Percentiles rank a stretch among this genome's conserved stretches.
These are phyloP conservation scores for Cryptotis parvus DNA, from an alignment of 2,113 vertebrate genomes.

Conservation along the genomic window DNA sequence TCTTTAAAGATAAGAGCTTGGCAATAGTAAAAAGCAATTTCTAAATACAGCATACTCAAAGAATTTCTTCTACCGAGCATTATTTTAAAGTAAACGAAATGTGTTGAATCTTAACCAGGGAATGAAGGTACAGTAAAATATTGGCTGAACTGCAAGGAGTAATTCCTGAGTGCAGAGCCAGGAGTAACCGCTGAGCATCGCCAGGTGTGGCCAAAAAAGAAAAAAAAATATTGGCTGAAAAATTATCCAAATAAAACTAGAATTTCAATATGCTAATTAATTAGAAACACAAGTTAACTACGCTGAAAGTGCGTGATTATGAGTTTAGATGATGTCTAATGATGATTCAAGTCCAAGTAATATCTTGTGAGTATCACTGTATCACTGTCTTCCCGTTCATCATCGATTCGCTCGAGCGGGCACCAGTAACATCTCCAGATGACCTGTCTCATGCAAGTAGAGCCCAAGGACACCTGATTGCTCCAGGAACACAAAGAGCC, in stretches of 20 bases:
- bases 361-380: conserved; percentile 63
- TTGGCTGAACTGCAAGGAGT: too few species aligned
- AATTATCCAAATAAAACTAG: conserved; percentile 79
- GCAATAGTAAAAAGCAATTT: conserved; percentile 56
- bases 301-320: conserved; percentile 79
- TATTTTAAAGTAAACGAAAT: conserved; percentile 71
- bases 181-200: too few species aligned
- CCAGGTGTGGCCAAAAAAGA: too few species aligned
- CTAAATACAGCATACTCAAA: conserved; percentile 65
- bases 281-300: conserved; percentile 86
- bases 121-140: conserved; percentile 73
- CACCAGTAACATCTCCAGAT: too few species aligned
- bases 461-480: too few species aligned
- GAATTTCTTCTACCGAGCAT: conserved; percentile 64
- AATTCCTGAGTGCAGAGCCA: too few species aligned
- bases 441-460: too few species aligned
- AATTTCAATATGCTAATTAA: conserved; percentile 76
- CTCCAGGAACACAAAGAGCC: too few species aligned
- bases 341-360: conserved; percentile 75
- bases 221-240: conserved; percentile 80
- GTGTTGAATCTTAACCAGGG: conserved; percentile 74
- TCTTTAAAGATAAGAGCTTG: conserved; percentile 74
- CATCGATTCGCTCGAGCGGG: too few species aligned
- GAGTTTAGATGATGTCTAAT: conserved; percentile 82
- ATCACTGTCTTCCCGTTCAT: too few species aligned